Percentiles rank a stretch among this genome's conserved stretches.
phyloP scores from a whole-genome alignment of 2,797 vertebrate species.

The Coluber constrictor region DNA sequence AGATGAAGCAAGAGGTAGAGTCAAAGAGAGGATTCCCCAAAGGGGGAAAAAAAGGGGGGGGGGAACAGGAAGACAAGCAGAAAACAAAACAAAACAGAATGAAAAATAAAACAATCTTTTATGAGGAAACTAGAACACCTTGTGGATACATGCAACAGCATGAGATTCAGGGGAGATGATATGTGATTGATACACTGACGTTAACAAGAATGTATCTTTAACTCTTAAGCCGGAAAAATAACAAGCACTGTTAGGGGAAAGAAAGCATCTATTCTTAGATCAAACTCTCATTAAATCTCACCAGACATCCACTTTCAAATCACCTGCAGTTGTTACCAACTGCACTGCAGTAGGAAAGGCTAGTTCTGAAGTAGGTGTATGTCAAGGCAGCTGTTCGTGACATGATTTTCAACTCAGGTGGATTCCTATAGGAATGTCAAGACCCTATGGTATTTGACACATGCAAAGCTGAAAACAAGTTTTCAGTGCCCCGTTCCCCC shows the following conservation, averaged over 20 bases:
- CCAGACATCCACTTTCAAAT: not conserved
- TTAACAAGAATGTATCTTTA: not conserved
- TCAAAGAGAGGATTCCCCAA: not conserved
- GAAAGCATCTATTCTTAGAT: conserved; percentile 31
- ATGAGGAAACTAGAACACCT: not conserved
- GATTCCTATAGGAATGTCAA: not conserved
- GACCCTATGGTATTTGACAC: not conserved
- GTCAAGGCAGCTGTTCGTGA: not conserved
- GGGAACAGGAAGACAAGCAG: not conserved
- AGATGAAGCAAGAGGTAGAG: not conserved
- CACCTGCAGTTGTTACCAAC: not conserved
- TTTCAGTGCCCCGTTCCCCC: not conserved
- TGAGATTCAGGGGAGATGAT: not conserved
- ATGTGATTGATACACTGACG: not conserved
- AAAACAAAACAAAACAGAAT: conserved; percentile 23
- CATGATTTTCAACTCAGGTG: not conserved
- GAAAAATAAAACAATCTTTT: not conserved
- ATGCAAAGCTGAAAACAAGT: not conserved
- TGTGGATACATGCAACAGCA: not conserved
- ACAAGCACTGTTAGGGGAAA: not conserved
- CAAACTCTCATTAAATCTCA: conserved; percentile 45
- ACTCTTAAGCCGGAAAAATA: conserved; percentile 7
- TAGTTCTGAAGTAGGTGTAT: not conserved
- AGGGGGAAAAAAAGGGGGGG: not conserved
- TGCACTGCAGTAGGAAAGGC: not conserved